Conservation (phyloP, 2,797 vertebrate species). For the Dipus sagitta region DNA sequence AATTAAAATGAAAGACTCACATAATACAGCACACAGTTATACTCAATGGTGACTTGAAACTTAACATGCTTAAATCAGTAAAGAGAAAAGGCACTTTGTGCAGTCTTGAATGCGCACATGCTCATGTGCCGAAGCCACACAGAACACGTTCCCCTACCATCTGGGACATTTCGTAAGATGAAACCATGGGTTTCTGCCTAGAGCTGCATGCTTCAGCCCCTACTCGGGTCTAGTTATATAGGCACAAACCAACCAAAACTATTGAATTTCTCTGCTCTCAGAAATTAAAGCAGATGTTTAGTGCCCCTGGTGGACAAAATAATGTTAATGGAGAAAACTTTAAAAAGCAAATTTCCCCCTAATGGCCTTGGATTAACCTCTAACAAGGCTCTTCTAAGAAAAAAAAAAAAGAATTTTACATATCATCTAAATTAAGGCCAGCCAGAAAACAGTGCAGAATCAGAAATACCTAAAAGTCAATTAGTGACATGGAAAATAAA, state of each 20-base stretch:
- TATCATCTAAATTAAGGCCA: background rate
- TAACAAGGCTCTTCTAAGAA: background rate
- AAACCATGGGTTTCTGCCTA: background rate
- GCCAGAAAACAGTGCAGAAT: background rate
- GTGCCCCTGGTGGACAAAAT: background rate
- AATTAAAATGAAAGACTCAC: background rate
- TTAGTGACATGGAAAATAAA: background rate
- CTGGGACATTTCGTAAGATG: background rate
- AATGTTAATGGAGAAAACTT: background rate
- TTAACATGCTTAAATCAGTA: background rate
- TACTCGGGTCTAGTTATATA: background rate
- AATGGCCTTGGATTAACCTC: background rate
- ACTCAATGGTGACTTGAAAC: background rate
- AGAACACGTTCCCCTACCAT: background rate
- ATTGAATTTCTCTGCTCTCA: background rate
- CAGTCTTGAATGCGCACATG: no score
- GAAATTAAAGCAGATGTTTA: background rate
- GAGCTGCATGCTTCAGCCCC: background rate
- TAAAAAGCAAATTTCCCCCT: background rate
- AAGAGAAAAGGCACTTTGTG: background rate
- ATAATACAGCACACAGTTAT: background rate
- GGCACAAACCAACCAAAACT: background rate
- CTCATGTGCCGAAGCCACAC: background rate
- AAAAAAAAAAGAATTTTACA: background rate
- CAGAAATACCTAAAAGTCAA: background rate